Conservation (phyloP, 2,113 vertebrate species). For the Shinisaurus crocodilurus region DNA sequence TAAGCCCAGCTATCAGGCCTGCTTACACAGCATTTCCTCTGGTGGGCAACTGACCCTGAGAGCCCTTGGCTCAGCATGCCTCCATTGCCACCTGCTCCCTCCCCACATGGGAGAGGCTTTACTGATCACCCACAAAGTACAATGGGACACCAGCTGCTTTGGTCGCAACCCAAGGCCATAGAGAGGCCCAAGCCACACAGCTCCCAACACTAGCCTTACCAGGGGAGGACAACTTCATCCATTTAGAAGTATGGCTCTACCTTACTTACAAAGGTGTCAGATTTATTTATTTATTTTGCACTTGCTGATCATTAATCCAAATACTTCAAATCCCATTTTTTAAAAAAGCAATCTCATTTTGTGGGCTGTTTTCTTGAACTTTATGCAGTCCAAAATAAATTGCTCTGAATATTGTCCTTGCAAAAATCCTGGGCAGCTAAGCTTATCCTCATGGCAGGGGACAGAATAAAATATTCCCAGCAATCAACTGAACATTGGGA, state of each 20-base stretch:
- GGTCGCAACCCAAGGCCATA: background rate
- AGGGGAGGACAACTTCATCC: background rate
- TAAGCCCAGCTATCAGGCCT: background rate
- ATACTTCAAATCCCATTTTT: slow-evolving; percentile 51
- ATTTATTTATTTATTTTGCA: background rate
- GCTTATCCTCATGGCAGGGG: slow-evolving; percentile 64
- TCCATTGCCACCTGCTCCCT: background rate
- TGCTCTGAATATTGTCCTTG: slow-evolving; percentile 69
- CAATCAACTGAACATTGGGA: slow-evolving; percentile 74
- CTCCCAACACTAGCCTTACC: background rate
- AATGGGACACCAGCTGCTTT: background rate
- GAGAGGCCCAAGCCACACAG: background rate
- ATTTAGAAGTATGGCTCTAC: background rate
- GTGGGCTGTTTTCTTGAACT: slow-evolving; percentile 69
- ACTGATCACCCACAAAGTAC: background rate
- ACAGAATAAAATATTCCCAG: slow-evolving; percentile 75
- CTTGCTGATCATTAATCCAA: slow-evolving; percentile 5
- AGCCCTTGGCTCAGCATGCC: background rate
- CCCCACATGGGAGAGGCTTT: background rate
- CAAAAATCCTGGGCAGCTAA: slow-evolving; percentile 70
- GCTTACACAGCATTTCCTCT: background rate
- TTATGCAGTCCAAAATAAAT: slow-evolving; percentile 78
- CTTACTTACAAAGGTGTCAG: slow-evolving; percentile 17
- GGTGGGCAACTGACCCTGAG: background rate
- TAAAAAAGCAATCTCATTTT: slow-evolving; percentile 70